A percentile compares a stretch with the other conserved stretches of the same genome.
Conservation (phyloP, 2,888 invertebrate genomes). For the Physocephala rufipes region DNA sequence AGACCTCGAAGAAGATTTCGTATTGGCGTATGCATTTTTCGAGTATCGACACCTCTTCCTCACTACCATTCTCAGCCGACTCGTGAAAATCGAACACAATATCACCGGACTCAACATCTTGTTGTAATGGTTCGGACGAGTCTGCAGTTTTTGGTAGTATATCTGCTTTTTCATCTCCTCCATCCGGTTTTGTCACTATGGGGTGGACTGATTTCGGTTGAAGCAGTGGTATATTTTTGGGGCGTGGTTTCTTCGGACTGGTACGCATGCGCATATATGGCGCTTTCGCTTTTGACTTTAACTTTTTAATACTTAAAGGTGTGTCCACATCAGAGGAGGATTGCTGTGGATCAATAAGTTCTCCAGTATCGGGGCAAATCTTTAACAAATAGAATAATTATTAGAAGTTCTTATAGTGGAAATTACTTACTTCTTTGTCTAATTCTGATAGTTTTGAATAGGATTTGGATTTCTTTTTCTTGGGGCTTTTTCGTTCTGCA, state of each 20-base stretch:
- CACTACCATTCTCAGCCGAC: constrained; percentile 24
- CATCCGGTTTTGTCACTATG: constrained; percentile 28
- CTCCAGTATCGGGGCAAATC: constrained; percentile 63
- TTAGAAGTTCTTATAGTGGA: neutral
- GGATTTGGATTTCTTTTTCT: constrained; percentile 70
- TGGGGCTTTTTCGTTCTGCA: constrained; percentile 65
- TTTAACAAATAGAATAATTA: constrained; percentile 40
- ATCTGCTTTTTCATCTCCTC: constrained; percentile 44
- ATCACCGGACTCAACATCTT: constrained; percentile 41
- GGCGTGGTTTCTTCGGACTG: constrained; percentile 60
- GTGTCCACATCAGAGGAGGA: constrained; percentile 64
- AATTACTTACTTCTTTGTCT: constrained; percentile 65
- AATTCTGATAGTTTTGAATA: constrained; percentile 69
- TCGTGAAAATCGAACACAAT: constrained; percentile 48
- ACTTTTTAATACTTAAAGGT: constrained; percentile 62
- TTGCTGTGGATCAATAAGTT: constrained; percentile 55
- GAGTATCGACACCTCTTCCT: constrained; percentile 66
- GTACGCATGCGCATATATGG: constrained; percentile 59
- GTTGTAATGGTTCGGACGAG: constrained; percentile 47
- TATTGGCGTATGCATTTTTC: constrained; percentile 71
- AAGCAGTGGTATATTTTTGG: constrained; percentile 55
- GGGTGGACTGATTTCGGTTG: constrained; percentile 46
- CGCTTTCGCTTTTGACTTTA: constrained; percentile 61
- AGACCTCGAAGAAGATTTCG: constrained; percentile 68
- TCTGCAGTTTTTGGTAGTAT: constrained; percentile 56